phyloP scores from a whole-genome alignment of 1,140 invertebrate species.

The Ostrea denselamellosa region DNA sequence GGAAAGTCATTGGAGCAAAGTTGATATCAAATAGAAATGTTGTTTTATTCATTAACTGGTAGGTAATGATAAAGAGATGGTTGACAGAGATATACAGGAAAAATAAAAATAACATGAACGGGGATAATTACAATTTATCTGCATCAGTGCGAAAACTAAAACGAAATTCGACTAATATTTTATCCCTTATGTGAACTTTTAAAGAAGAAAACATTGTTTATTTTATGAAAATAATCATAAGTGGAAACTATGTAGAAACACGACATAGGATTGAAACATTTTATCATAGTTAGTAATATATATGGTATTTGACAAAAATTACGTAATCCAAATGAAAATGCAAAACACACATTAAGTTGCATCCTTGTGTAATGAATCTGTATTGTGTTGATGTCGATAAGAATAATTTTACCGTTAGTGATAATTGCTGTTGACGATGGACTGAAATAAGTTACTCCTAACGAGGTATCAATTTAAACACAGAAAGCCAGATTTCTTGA shows the following conservation, averaged over 20 bases:
- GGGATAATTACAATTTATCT: neutral
- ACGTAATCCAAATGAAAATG: too few relatives aligned
- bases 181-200: neutral
- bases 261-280: too few relatives aligned
- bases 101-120: neutral
- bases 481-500: too few relatives aligned
- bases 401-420: too few relatives aligned
- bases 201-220: neutral
- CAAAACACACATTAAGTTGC: too few relatives aligned
- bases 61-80: conserved; percentile 23
- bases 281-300: too few relatives aligned
- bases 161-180: neutral
- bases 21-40: conserved; percentile 22
- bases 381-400: too few relatives aligned
- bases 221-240: neutral
- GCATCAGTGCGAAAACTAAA: neutral
- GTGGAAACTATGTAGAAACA: neutral
- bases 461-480: too few relatives aligned
- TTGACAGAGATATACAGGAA: conserved; percentile 7
- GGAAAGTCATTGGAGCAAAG: conserved; percentile 20
- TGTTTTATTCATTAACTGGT: conserved; percentile 21
- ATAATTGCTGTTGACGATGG: too few relatives aligned
- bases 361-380: too few relatives aligned
- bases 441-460: too few relatives aligned
- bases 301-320: too few relatives aligned